phyloP scores from a whole-genome alignment of 2,797 vertebrate species.

The Crocodylus rhombifer region DNA sequence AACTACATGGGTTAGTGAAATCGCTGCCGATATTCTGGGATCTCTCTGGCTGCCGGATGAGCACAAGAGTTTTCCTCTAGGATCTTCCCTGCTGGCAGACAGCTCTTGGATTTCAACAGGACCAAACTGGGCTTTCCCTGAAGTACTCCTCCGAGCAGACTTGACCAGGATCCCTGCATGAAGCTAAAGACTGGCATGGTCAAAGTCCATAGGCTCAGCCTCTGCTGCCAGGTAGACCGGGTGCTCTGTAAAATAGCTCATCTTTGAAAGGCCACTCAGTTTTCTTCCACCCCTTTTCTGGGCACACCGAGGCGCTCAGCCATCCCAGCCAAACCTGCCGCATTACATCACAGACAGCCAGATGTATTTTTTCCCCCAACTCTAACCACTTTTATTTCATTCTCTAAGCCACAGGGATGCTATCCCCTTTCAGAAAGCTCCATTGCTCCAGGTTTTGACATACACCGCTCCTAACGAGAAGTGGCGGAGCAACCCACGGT shows the following conservation, averaged over 20 bases:
- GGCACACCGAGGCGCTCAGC: neutral
- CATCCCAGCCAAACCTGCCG: neutral
- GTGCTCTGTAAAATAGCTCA: constrained; percentile 65
- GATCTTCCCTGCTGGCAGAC: neutral
- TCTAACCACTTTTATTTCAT: neutral
- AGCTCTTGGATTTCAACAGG: neutral
- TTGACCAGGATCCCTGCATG: constrained; percentile 67
- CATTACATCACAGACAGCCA: neutral
- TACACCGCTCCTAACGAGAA: accelerated
- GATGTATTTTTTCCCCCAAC: neutral
- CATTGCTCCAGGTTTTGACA: neutral
- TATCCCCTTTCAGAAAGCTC: neutral
- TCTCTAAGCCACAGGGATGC: accelerated
- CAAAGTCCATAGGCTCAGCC: constrained; percentile 38
- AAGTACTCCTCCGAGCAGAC: constrained; percentile 70
- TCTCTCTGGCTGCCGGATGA: neutral
- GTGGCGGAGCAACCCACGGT: neutral
- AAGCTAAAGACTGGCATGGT: constrained; percentile 46
- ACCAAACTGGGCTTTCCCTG: neutral
- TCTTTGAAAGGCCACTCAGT: neutral
- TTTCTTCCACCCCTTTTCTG: neutral
- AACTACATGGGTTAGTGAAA: neutral
- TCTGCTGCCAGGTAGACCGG: constrained; percentile 64
- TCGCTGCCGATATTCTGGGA: neutral
- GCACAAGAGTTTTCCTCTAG: neutral